These are phyloP conservation scores for Spisula subtruncata DNA, from an alignment of 2,888 invertebrate species.

Conservation along the genomic window DNA sequence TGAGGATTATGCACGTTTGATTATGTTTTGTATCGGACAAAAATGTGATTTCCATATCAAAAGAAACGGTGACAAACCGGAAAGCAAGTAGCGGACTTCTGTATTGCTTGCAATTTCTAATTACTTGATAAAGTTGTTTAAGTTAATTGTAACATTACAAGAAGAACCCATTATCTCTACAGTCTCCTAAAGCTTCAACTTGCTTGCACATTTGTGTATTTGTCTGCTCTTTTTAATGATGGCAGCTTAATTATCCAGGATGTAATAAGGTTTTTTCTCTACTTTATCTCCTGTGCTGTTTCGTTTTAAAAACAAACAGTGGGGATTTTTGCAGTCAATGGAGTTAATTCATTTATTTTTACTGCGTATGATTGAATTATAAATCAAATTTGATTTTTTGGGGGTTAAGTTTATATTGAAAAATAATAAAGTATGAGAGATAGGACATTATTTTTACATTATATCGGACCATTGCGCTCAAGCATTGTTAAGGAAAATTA, in stretches of 20 bases:
- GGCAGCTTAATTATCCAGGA: neutral
- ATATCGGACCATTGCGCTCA: neutral
- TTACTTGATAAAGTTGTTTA: neutral
- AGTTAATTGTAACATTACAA: neutral
- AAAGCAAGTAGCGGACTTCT: too few species aligned
- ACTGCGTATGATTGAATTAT: too few species aligned
- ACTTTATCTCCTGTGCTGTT: neutral
- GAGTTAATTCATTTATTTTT: neutral
- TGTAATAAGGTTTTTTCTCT: neutral
- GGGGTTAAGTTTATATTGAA: too few species aligned
- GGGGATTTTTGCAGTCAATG: neutral
- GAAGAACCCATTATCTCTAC: neutral
- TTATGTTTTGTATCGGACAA: too few species aligned
- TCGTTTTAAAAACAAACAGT: neutral
- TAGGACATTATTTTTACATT: too few species aligned
- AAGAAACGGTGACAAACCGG: too few species aligned
- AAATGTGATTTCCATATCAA: too few species aligned
- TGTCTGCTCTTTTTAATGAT: slow-evolving; percentile 13
- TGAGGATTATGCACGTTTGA: too few species aligned
- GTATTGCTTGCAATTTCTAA: too few species aligned
- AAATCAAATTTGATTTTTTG: too few species aligned
- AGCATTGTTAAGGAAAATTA: neutral
- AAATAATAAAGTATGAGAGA: too few species aligned
- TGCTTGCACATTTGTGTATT: neutral
- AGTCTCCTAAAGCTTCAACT: neutral